These are phyloP conservation scores for Scaptomyza polygonia DNA, from an alignment of 2,888 invertebrate species.

Conservation along the genomic window DNA sequence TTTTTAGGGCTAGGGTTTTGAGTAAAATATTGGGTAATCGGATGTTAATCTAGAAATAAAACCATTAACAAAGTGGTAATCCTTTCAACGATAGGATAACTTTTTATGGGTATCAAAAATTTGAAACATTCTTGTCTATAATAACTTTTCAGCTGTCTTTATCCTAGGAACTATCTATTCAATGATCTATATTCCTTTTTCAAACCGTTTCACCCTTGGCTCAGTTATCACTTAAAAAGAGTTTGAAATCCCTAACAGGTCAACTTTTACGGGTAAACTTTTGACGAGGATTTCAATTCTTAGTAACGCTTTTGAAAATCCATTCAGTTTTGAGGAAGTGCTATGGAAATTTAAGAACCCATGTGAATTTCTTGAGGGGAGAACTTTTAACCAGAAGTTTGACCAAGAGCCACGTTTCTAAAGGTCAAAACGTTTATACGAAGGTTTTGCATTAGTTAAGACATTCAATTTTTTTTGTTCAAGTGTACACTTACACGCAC, in stretches of 20 bases:
- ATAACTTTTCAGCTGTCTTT: too few relatives aligned
- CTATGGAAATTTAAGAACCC: background rate
- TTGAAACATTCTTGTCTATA: too few relatives aligned
- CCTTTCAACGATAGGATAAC: background rate
- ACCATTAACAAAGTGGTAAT: background rate
- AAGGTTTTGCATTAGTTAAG: background rate
- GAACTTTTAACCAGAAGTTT: background rate
- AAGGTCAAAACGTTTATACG: background rate
- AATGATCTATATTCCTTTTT: background rate
- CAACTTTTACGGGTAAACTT: too few relatives aligned
- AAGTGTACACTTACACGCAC: slow-evolving; percentile 18
- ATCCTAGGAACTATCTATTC: too few relatives aligned
- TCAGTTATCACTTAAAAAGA: background rate
- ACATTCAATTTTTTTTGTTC: background rate
- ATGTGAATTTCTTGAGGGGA: background rate
- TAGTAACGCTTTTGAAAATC: too few relatives aligned
- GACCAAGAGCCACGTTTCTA: background rate
- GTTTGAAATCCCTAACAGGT: background rate
- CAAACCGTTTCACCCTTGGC: background rate
- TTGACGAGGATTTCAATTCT: too few relatives aligned
- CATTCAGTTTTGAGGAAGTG: too few relatives aligned
- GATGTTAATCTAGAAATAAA: too few relatives aligned
- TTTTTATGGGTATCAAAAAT: too few relatives aligned
- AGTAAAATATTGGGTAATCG: too few relatives aligned
- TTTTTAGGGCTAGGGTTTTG: too few relatives aligned